phyloP scores from a whole-genome alignment of 1,140 invertebrate species.

The Trissolcus basalis region DNA sequence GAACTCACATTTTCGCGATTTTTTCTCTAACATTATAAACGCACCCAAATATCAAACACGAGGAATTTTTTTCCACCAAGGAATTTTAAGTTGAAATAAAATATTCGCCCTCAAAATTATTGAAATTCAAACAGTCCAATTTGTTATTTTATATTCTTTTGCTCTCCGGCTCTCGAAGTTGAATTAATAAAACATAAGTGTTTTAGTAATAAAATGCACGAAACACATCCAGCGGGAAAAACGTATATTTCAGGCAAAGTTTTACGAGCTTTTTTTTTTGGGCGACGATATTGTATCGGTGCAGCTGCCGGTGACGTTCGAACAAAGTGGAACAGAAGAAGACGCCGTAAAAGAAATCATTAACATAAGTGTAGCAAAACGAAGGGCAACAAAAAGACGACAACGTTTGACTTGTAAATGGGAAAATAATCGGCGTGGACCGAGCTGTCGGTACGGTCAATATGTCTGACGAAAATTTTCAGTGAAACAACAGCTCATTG shows the following conservation, averaged over 20 bases:
- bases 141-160: too few relatives aligned
- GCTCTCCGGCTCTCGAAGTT: too few relatives aligned
- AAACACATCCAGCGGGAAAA: constrained; percentile 16
- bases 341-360: constrained; percentile 30
- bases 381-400: constrained; percentile 22
- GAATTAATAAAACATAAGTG: constrained; percentile 11
- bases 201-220: constrained; percentile 30
- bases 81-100: too few relatives aligned
- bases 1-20: constrained; percentile 20
- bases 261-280: constrained; percentile 30
- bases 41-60: too few relatives aligned
- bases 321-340: constrained; percentile 36
- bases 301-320: constrained; percentile 32
- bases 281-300: constrained; percentile 30
- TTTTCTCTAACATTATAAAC: constrained; percentile 2
- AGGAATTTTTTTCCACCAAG: too few relatives aligned
- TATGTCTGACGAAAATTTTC: not conserved
- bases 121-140: too few relatives aligned
- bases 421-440: constrained; percentile 10
- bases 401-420: constrained; percentile 25
- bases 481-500: not conserved
- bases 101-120: too few relatives aligned
- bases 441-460: too few relatives aligned
- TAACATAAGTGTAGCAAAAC: constrained; percentile 29
- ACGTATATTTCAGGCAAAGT: constrained; percentile 14